Base-by-base conservation (phyloP, 2,888 invertebrate genomes). In the Parthenolecanium corni region DNA sequence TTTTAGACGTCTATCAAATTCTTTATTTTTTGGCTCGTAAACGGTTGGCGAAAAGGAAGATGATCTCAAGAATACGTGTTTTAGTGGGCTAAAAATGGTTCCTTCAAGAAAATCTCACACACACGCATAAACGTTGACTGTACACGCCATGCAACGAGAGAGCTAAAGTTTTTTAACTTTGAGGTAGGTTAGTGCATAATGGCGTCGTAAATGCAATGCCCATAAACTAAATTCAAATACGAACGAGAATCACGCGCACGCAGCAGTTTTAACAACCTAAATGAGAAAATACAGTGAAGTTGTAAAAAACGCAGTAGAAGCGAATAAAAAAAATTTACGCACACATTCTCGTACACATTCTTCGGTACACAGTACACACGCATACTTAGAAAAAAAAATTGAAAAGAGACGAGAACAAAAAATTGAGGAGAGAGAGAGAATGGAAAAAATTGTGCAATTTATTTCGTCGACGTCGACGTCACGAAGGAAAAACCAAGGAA, bases 101-200 rank as follows among this genome's bases (percentile, higher is more conserved):
- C n/a, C 31, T 31, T 4, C 4, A 31, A 31, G 9, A 31, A 31
- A 31, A 31, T 31, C 31, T 31, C 31, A 31, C 31, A 31, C 31
- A 9, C 31, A 31, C 9, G 31, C 31, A 42, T 14, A 42, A 9
- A 9, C 44, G 44, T 42, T 42, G 3, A 18, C 14, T 14, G 44
- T 18, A 42, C 44, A 42, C 44, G 44, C 31, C 52, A 52, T 52
- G 52, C 31, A 52, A 36, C 21, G 52, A 9, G 52, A 21, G n/a
- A n/a, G n/a, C 20, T 36, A 52, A 31, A 52, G 23, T 54, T 54
- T 54, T n/a, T 54, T 16, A 40, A 23, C 44, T 21, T 54, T 54
- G 54, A 20, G 54, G 42, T 54, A 54, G 54, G 54, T 54, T 31
- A 40, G 54, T 21, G 40, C 31, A 42, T 38, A 23, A 54, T 44